Evolutionary conservation across 2,797 vertebrate genomes (phyloP), one percentile per base, ranked within the genome.

Genomic region (Chaetodon trifasciatus): DNA sequence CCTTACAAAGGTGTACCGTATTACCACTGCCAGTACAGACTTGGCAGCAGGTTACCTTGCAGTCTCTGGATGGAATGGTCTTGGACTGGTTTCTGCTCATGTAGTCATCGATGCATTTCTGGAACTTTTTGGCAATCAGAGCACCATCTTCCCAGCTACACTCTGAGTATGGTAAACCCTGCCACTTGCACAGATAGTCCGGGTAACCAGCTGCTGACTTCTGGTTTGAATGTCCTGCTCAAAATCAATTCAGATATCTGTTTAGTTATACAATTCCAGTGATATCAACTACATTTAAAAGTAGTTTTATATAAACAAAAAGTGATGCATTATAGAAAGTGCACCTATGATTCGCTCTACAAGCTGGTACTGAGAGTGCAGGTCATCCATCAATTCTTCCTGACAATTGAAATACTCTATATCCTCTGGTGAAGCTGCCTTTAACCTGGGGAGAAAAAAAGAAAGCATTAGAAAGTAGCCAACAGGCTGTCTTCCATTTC

Each of bases 141-240:
- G 95, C 97, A 3, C 98, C 98, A 60, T 99, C 98, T 90, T 99
- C 98, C 98, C 98, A 99, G 93, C 98, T 99, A 90, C 98, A 99
- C 76, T 99, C 98, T 0, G 97, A 99, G 79, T 99, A 99, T 1
- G 98, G 94, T 72, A 99, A 95, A 61, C 98, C 98, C 80, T 99
- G 98, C 98, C 98, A 99, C 86, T 99, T 99, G 91, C 98, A 99
- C 24, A 99, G 96, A 91, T 99, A 99, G 91, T 99, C 98, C 62
- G 98, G 98, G 92, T 96, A 99, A 78, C 98, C 98, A 60, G 98
- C 98, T 0, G 97, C 97, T 46, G 98, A 99, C 88, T 99, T 99
- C 90, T 99, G 98, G 94, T 99, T 99, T 72, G 98, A 99, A 96
- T 99, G 98, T 81, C 97, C 98, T 99, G 92, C 24, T 60, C 76